These are phyloP conservation scores for Scomber japonicus DNA, from an alignment of 2,113 vertebrate genomes.

Conservation along the genomic window DNA sequence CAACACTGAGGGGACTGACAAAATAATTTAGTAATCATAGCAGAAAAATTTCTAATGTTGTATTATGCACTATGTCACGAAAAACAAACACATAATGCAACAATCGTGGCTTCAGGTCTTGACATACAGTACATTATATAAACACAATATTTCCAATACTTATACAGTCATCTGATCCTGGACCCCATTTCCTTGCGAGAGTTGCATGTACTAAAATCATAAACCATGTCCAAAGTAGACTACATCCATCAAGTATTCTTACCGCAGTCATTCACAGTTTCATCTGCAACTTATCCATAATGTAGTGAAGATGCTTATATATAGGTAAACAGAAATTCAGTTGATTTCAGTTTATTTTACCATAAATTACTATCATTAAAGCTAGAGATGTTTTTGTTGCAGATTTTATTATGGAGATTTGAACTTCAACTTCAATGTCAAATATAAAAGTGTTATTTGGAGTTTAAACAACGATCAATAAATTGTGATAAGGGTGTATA, in stretches of 20 bases:
- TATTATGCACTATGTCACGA: neutral
- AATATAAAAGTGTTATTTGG: neutral
- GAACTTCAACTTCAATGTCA: neutral
- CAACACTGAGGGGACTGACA: slow-evolving; percentile 10
- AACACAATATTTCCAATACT: neutral
- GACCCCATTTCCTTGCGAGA: no score
- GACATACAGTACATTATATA: neutral
- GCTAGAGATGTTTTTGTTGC: neutral
- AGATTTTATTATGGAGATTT: neutral
- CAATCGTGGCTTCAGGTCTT: neutral
- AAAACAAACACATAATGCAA: slow-evolving; percentile 1
- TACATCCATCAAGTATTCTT: neutral
- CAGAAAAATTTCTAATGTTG: neutral
- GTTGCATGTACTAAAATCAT: no score
- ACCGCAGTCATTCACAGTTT: neutral
- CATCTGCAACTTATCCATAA: neutral
- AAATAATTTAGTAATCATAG: neutral
- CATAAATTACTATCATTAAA: neutral
- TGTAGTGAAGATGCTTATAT: neutral
- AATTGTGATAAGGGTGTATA: neutral
- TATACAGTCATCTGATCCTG: neutral
- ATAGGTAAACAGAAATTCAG: neutral
- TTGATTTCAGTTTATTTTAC: neutral
- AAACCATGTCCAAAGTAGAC: no score
- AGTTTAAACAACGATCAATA: neutral